phyloP scores from a whole-genome alignment of 2,797 vertebrate genomes.

The Enteromius radiatus region DNA sequence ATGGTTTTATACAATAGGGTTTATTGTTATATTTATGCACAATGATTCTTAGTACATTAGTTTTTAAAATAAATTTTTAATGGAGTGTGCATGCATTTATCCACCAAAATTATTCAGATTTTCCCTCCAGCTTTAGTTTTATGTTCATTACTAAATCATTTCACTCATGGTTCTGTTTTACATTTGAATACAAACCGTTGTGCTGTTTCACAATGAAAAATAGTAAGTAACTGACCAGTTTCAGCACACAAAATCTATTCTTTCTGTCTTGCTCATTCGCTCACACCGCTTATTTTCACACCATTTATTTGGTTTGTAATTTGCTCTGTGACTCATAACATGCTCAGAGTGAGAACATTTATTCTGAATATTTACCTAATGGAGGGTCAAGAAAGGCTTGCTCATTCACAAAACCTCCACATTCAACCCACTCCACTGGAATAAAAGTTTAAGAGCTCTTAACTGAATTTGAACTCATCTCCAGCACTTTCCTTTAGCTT shows the following conservation, averaged over 20 bases:
- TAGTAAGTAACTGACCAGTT: conserved; percentile 32
- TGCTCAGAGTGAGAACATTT: conserved; percentile 42
- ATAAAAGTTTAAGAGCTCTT: conserved; percentile 22
- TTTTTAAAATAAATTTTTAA: conserved; percentile 35
- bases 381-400: conserved; percentile 18
- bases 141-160: conserved; percentile 43
- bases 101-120: conserved; percentile 34
- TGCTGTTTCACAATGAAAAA: conserved; percentile 32
- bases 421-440: conserved; percentile 12
- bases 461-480: conserved; percentile 26
- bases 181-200: conserved; percentile 51
- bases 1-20: conserved; percentile 32
- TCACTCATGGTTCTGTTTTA: conserved; percentile 46
- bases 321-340: conserved; percentile 52
- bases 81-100: conserved; percentile 42
- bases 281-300: conserved; percentile 39
- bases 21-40: conserved; percentile 35
- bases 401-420: conserved; percentile 46
- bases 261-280: conserved; percentile 42
- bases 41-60: conserved; percentile 48
- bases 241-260: conserved; percentile 30
- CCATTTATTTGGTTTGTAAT: conserved; percentile 44
- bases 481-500: conserved; percentile 21
- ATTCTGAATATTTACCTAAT: conserved; percentile 53
- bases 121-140: conserved; percentile 27